Evolutionary conservation across 37 sponge, comb jelly and placozoan genomes (phyloP).

Genomic region (Spongia lamella): DNA sequence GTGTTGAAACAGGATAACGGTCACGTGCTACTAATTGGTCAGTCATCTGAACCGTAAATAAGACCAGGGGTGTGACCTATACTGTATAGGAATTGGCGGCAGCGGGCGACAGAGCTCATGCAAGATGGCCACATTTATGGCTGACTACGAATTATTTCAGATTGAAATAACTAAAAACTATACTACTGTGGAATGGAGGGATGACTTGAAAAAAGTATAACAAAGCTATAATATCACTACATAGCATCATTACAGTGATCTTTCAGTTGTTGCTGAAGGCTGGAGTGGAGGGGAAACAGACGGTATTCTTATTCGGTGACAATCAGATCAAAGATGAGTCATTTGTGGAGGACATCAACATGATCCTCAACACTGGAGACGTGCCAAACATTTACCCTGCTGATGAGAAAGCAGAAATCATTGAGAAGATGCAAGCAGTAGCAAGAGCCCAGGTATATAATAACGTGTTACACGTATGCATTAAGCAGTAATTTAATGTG

Average conservation of each 20-base stretch:
- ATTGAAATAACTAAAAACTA: conserved; percentile 96
- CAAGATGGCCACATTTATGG: conserved; percentile 95
- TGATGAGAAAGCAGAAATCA: conserved; percentile 95
- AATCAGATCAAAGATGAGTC: conserved; percentile 98
- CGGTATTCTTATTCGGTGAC: conserved; percentile 94
- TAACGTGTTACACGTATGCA: too few species aligned
- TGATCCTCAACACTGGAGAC: conserved; percentile 97
- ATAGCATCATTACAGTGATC: neutral
- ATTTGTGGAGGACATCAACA: conserved; percentile 97
- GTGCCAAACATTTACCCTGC: conserved; percentile 94
- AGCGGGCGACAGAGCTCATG: conserved; percentile 95
- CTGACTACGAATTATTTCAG: conserved; percentile 93
- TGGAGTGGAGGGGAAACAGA: conserved; percentile 85
- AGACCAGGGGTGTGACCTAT: too few species aligned
- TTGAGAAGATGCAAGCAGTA: conserved; percentile 94
- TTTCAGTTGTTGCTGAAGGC: conserved; percentile 81
- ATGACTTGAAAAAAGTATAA: conserved; percentile 81
- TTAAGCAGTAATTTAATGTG: too few species aligned
- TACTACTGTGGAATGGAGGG: conserved; percentile 90
- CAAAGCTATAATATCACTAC: neutral
- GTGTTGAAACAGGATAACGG: conserved; percentile 96
- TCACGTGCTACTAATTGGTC: conserved; percentile 86
- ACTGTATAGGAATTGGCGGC: conserved; percentile 78
- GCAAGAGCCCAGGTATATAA: conserved; percentile 72
- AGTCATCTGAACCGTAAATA: neutral